Evolutionary conservation across 2,113 vertebrate species (phyloP), one percentile per base, ranked within the genome.

Genomic region (Cavia aperea): DNA sequence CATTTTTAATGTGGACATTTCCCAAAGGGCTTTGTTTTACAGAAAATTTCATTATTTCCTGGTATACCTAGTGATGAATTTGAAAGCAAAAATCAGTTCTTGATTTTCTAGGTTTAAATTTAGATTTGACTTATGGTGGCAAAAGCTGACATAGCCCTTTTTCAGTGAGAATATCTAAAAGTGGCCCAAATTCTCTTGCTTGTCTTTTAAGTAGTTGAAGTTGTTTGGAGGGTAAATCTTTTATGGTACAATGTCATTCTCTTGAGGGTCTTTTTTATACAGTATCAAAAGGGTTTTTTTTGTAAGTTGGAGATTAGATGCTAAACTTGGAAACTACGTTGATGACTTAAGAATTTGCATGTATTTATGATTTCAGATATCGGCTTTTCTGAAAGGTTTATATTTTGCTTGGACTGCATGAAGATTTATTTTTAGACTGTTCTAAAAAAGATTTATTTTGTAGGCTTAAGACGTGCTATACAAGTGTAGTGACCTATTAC

Each of bases 131-230:
- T 89, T 91, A 89, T 95, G 33, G 60, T 91, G 72, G 43, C 73
- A 18, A 65, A 90, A 91, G 60, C 43, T 89, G 51, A 66, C 31
- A 7, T 90, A 72, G 14, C 39, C 49, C n/a, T 85, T 91, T 89
- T 63, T 81, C 84, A 88, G 72, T 93, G 81, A 86, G 24, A 79
- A 21, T 79, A 87, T 78, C n/a, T 9, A 39, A 92, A 63, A 85
- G 75, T 88, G 39, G 39, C 72, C 72, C 58, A 62, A 5, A 85
- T 88, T 93, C 36, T 88, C 29, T 66, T 88, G 43, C 77, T 83
- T 94, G n/a, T n/a, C 66, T 68, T 88, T 92, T 90, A 56, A 94
- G 66, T 89, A 87, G 49, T 89, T 93, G 85, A 90, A 92, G 33
- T 73, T 72, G 21, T 87, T 63, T 85, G 29, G 36, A 86, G 60